phyloP scores from a whole-genome alignment of 1,140 invertebrate genomes.

The Oryctes rhinoceros region DNA sequence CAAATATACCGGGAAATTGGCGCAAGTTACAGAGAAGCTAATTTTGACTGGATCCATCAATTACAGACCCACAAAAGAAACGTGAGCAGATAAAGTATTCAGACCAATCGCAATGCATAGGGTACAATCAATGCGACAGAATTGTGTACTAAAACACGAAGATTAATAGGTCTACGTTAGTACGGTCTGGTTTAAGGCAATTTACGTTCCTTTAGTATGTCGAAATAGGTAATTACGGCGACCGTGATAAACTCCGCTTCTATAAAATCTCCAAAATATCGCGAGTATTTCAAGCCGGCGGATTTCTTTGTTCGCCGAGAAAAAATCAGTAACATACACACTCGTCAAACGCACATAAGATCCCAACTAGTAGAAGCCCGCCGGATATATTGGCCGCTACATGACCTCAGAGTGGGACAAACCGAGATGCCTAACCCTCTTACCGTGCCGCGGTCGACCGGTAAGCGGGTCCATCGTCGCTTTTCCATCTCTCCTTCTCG shows the following conservation, averaged over 20 bases:
- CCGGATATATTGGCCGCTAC: constrained; percentile 11
- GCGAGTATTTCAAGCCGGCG: not conserved
- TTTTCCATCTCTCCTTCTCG: constrained; percentile 15
- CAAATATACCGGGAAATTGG: too few species aligned
- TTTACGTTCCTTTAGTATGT: constrained; percentile 18
- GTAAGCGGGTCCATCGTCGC: constrained; percentile 19
- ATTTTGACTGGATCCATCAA: too few species aligned
- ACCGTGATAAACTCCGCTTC: not conserved
- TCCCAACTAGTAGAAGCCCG: not conserved
- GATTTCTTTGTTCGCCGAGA: constrained; percentile 23
- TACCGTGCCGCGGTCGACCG: constrained; percentile 8
- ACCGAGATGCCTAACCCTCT: constrained; percentile 19
- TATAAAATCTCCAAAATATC: constrained; percentile 24
- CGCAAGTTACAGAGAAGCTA: too few species aligned
- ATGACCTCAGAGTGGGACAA: constrained; percentile 35
- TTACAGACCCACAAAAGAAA: too few species aligned
- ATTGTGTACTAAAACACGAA: not conserved
- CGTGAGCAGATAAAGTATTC: not conserved
- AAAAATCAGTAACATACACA: constrained; percentile 22
- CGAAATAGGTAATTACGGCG: constrained; percentile 26
- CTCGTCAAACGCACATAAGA: constrained; percentile 15
- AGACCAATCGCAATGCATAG: not conserved
- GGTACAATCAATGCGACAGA: not conserved
- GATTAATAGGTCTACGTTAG: not conserved
- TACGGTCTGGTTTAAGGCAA: not conserved